Evolutionary conservation across 2,113 vertebrate genomes (phyloP), one percentile per base, ranked within the genome.

Genomic region (Ellobius talpinus): DNA sequence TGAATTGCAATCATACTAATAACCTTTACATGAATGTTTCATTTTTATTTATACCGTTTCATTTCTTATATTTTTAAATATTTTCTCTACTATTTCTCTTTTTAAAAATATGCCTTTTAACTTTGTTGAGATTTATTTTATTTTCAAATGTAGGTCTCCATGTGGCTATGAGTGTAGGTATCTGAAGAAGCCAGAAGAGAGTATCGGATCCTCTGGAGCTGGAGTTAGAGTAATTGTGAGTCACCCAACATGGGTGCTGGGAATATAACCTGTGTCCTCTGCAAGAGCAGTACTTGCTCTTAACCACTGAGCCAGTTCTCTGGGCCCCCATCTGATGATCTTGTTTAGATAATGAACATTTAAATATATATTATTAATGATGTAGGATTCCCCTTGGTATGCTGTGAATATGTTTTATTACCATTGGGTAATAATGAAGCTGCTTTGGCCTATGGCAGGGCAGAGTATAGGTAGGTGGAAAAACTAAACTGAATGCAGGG

Each of bases 11-110:
- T 89, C 68, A 52, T 84, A 82, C 61, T 92, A 95, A 92, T 90
- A 91, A n/a, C 1, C 24, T 92, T 96, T 81, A 23, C 77, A 39
- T 87, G 68, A 84, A 66, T 66, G 1, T 50, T 77, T 77, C 82
- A 77, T 78, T 87, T 97, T 90, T 93, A 93, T 63, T 63, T 85
- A 55, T 65, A 81, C n/a, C 10, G 52, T 87, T 94, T 84, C 33
- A 63, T 55, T 88, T 95, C 91, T 87, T 94, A 36, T 66, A 68
- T 87, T 87, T 89, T n/a, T 33, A 89, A 87, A n/a, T 1, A 26
- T 39, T 87, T 96, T 42, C 50, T 89, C 45, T 96, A 70, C 33
- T 73, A 23, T 50, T 36, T 23, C 55, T 93, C 42, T 84, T 82
- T 82, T 31, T 78, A 19, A 55, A 63, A 61, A 63, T 4, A 13